Evolutionary conservation across 1,140 invertebrate genomes (phyloP), one percentile per base, ranked within the genome.

Genomic region (Magallana ariakensis): DNA sequence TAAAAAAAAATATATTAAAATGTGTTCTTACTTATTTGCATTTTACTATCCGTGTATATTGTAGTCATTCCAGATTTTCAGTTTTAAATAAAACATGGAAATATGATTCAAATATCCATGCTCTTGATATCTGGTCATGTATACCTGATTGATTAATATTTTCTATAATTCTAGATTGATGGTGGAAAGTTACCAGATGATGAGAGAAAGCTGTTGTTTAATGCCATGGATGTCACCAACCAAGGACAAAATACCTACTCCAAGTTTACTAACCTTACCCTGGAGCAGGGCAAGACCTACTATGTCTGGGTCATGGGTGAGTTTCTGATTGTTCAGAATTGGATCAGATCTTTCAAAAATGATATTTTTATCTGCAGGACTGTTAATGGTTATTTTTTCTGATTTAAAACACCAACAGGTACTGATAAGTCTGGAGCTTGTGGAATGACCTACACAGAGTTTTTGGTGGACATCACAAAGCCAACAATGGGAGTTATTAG

Each of bases 261-360:
- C 8, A 85, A 87, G 56, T 19, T 92, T 11, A 82, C 88, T 54
- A 46, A 84, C 60, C 85, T 92, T 16, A 85, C 55, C 15, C 87
- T 92, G 26, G 58, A 46, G 2, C 87, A 91, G 26, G 87, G 91
- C 56, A 53, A 85, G 26, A 86, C 87, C 11, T 91, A 92, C 82
- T 92, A 87, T 88, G 86, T 81, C 4, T 91, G 81, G 83, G 89
- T 93, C 53, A 89, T 93, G 53, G 91, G 92, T 92, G 83, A 84
- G 89, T 85, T 9, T n/a, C n/a, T n/a, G n/a, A n/a, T n/a, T n/a
- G n/a, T n/a, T n/a, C n/a, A n/a, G n/a, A n/a, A n/a, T n/a, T n/a
- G n/a, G n/a, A n/a, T 26, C 58, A 16, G 16, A 8, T 62, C 16
- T 19, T n/a, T 16, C 19, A 62, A 7, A 62, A 7, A n/a, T n/a